These are phyloP conservation scores for Harpalus rufipes DNA, from an alignment of 2,888 invertebrate species.

Conservation along the genomic window DNA sequence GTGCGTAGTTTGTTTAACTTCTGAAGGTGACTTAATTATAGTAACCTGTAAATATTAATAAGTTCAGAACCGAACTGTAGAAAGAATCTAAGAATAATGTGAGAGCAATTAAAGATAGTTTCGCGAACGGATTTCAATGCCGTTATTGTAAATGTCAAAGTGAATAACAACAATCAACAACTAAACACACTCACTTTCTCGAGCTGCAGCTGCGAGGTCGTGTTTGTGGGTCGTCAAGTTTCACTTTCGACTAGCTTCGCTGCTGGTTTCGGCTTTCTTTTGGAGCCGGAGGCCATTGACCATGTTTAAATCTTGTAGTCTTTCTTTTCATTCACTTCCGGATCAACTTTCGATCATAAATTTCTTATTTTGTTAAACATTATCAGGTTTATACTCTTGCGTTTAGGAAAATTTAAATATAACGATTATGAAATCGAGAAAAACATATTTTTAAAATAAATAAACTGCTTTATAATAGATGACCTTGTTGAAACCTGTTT, in stretches of 20 bases:
- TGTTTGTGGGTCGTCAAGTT: constrained; percentile 55
- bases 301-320: constrained; percentile 8
- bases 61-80: background rate
- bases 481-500: constrained; percentile 45
- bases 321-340: constrained; percentile 15
- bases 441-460: constrained; percentile 21
- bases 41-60: constrained; percentile 53
- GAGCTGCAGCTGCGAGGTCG: constrained; percentile 11
- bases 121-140: constrained; percentile 53
- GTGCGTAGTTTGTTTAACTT: constrained; percentile 35
- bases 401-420: background rate
- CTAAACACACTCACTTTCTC: constrained; percentile 39
- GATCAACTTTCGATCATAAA: background rate
- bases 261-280: constrained; percentile 51
- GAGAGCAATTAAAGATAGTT: constrained; percentile 26
- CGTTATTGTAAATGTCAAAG: constrained; percentile 41
- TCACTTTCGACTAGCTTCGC: constrained; percentile 44
- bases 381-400: background rate
- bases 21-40: constrained; percentile 61
- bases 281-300: constrained; percentile 12
- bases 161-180: constrained; percentile 19
- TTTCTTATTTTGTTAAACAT: background rate
- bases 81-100: constrained; percentile 7
- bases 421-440: constrained; percentile 15
- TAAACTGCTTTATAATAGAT: constrained; percentile 19